Conservation (phyloP, 2,797 vertebrate genomes). For the Taenioides sp. region DNA sequence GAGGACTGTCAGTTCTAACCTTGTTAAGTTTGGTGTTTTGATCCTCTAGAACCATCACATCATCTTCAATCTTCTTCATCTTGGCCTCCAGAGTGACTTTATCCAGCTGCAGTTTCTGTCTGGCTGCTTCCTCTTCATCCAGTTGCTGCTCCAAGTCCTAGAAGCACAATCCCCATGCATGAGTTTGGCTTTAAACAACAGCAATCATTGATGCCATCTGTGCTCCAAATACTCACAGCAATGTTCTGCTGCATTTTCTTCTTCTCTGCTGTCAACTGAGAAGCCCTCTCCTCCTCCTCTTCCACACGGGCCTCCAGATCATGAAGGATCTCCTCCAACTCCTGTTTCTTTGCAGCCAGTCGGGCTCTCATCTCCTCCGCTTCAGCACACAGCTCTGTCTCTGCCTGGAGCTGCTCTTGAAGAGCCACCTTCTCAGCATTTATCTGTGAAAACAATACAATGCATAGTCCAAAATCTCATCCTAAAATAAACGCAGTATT, state of each 20-base stretch:
- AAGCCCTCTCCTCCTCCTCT: conserved; percentile 94
- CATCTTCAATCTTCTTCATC: conserved; percentile 94
- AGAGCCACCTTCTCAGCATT: conserved; percentile 90
- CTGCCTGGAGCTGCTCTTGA: conserved; percentile 97
- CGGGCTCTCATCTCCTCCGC: conserved; percentile 96
- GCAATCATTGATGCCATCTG: no score
- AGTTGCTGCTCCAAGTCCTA: conserved; percentile 97
- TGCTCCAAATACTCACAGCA: conserved; percentile 67
- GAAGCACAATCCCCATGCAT: neutral
- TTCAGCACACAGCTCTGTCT: conserved; percentile 94
- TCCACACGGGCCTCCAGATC: conserved; percentile 96
- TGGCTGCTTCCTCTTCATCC: conserved; percentile 93
- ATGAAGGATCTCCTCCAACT: conserved; percentile 96
- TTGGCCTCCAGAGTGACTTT: conserved; percentile 94
- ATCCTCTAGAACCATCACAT: conserved; percentile 92
- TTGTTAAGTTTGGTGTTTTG: conserved; percentile 92
- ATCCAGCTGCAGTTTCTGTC: conserved; percentile 95
- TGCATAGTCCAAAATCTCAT: neutral
- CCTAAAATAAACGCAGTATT: neutral
- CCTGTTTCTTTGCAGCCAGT: conserved; percentile 92
- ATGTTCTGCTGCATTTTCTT: conserved; percentile 99
- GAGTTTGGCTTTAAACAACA: neutral
- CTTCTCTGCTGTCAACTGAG: conserved; percentile 85
- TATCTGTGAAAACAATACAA: conserved; percentile 71
- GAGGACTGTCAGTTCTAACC: conserved; percentile 67